These are phyloP conservation scores for Ispidina lecontei DNA, from an alignment of 2,797 vertebrate genomes.

Conservation along the genomic window DNA sequence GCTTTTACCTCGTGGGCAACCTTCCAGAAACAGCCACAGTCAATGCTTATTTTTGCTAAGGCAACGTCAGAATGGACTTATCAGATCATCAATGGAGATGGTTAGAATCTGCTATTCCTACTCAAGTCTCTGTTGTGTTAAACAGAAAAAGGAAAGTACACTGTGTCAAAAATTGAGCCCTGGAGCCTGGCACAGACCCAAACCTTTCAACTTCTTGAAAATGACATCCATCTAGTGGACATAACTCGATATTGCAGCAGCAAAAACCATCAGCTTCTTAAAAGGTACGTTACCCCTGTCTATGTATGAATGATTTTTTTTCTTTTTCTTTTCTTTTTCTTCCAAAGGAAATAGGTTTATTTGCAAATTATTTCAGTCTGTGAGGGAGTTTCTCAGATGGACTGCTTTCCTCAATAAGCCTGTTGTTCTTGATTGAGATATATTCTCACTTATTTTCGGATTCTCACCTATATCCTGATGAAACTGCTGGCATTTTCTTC, in stretches of 20 bases:
- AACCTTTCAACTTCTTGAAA: conserved; percentile 2
- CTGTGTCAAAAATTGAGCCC: neutral
- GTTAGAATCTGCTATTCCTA: neutral
- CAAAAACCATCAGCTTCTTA: neutral
- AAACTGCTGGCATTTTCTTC: neutral
- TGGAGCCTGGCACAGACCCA: neutral
- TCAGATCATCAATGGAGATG: neutral
- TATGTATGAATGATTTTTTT: accelerated
- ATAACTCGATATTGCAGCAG: conserved; percentile 28
- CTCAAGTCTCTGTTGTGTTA: neutral
- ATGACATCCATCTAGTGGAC: conserved; percentile 58
- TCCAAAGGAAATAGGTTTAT: neutral
- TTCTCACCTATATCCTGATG: neutral
- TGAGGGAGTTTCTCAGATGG: neutral
- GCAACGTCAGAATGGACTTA: neutral
- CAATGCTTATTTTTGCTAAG: neutral
- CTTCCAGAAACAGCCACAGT: neutral
- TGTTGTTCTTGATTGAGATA: neutral
- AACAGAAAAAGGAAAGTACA: neutral
- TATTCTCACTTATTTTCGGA: neutral
- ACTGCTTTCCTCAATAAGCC: neutral
- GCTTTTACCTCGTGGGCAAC: neutral
- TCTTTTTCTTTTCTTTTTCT: neutral
- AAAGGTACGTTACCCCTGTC: accelerated
- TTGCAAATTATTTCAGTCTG: neutral